Conservation (phyloP, 2,113 vertebrate species). For the Tyrannus savana region DNA sequence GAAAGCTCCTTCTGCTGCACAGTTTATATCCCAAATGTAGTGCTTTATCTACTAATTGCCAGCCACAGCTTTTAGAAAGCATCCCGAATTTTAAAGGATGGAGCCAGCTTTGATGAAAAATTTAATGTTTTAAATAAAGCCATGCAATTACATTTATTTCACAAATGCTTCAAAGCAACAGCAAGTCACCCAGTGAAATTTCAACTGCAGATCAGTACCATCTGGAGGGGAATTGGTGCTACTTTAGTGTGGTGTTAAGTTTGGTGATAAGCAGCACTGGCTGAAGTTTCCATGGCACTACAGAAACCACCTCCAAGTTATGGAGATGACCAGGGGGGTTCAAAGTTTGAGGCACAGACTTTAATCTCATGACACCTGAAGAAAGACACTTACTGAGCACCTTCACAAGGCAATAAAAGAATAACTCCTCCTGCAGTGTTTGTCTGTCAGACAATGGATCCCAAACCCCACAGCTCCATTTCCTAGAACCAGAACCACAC, state of each 20-base stretch:
- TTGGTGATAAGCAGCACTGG: background rate
- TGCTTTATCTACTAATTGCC: constrained; percentile 45
- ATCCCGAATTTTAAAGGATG: background rate
- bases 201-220: constrained; percentile 11
- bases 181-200: background rate
- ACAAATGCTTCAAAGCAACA: constrained; percentile 5
- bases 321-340: background rate
- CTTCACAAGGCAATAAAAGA: background rate
- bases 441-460: background rate
- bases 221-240: background rate
- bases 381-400: background rate
- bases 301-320: background rate
- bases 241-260: background rate
- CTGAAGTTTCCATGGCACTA: background rate
- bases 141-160: background rate
- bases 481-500: background rate
- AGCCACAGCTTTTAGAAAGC: constrained; percentile 22
- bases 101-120: constrained; percentile 40
- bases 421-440: background rate
- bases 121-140: constrained; percentile 29
- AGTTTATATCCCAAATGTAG: background rate
- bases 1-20: background rate
- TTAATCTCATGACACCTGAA: background rate
- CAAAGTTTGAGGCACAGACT: background rate
- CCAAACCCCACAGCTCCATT: background rate